Conservation (phyloP, 2,797 vertebrate genomes). For the Numenius phaeopus region DNA sequence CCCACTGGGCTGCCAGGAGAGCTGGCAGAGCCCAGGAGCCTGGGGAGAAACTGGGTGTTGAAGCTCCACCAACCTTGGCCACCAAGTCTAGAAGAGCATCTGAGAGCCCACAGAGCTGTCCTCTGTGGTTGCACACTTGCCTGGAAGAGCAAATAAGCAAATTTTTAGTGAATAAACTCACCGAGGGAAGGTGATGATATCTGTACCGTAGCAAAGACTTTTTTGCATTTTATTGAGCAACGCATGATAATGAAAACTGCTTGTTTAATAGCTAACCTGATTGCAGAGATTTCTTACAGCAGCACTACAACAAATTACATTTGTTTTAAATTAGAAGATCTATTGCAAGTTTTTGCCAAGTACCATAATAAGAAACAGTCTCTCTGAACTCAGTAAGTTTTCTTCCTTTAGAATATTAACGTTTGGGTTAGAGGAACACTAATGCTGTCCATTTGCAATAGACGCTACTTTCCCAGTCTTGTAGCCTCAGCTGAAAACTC, state of each 20-base stretch:
- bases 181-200: neutral
- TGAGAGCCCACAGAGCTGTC: neutral
- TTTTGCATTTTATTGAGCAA: neutral
- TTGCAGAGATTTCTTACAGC: constrained; percentile 24
- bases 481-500: neutral
- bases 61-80: neutral
- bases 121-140: neutral
- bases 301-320: neutral
- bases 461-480: neutral
- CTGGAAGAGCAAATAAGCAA: neutral
- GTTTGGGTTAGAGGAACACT: neutral
- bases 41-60: neutral
- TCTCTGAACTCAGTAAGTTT: neutral
- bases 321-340: neutral
- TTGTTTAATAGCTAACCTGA: neutral
- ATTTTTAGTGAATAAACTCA: neutral
- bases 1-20: neutral
- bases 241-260: neutral
- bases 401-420: neutral
- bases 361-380: neutral
- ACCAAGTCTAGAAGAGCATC: neutral
- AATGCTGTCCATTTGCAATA: neutral
- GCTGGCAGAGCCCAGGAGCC: neutral
- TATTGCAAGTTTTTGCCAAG: neutral
- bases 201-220: neutral